A percentile compares a stretch with the other conserved stretches of the same genome.
Evolutionary conservation across 1,140 invertebrate species (phyloP).

Genomic region (Heliothis virescens): DNA sequence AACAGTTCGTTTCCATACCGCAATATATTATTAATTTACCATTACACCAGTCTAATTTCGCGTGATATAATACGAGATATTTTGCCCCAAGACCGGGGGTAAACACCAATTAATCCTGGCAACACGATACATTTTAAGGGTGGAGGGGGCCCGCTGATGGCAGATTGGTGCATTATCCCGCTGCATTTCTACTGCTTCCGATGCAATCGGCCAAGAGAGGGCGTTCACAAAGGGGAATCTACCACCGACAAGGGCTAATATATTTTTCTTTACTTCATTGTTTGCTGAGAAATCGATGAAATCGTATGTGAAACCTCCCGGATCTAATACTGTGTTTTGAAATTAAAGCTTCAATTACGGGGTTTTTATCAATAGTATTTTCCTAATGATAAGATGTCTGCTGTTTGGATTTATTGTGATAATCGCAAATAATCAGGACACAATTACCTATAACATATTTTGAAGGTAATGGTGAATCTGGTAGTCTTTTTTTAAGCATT

Average conservation of each 20-base stretch:
- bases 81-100: slow-evolving; percentile 70
- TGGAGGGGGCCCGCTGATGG: slow-evolving; percentile 61
- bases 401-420: neutral
- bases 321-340: neutral
- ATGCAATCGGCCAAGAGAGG: slow-evolving; percentile 68
- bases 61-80: slow-evolving; percentile 73
- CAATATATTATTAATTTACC: slow-evolving; percentile 75
- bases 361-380: neutral
- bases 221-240: slow-evolving; percentile 58
- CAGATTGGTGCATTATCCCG: slow-evolving; percentile 80
- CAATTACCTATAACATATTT: no score
- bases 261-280: slow-evolving; percentile 70
- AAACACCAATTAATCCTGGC: slow-evolving; percentile 76
- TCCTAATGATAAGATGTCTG: neutral
- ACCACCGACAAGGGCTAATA: slow-evolving; percentile 62
- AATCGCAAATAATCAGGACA: neutral
- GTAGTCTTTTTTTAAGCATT: no score
- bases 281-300: slow-evolving; percentile 65
- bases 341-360: slow-evolving; percentile 8
- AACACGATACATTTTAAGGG: slow-evolving; percentile 74
- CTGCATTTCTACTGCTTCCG: slow-evolving; percentile 82
- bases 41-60: slow-evolving; percentile 81
- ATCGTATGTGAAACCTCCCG: slow-evolving; percentile 45
- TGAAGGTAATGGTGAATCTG: no score
- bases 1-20: slow-evolving; percentile 57